phyloP scores from a whole-genome alignment of 2,113 vertebrate species.

The Daboia siamensis region DNA sequence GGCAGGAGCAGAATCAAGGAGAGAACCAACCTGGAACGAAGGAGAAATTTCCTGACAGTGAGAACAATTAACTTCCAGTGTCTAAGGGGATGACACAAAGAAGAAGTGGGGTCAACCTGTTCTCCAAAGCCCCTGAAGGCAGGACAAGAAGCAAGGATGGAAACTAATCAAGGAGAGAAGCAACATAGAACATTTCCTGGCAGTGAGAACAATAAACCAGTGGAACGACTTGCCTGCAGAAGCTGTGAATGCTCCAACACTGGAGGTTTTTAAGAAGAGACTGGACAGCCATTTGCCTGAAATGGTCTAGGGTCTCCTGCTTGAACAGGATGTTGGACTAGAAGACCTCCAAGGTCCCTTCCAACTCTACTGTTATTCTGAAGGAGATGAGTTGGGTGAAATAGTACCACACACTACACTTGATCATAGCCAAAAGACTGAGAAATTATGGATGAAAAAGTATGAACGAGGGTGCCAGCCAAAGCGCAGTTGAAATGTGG shows the following conservation, averaged over 20 bases:
- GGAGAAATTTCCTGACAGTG: background rate
- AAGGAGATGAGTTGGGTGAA: background rate
- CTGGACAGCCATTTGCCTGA: background rate
- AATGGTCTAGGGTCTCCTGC: background rate
- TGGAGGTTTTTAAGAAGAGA: background rate
- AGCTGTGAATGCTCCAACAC: rapidly evolving
- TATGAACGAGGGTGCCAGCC: background rate
- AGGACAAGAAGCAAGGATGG: background rate
- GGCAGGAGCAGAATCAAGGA: background rate
- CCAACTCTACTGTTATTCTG: background rate
- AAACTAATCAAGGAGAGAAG: background rate
- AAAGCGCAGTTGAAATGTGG: background rate
- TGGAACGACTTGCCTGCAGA: background rate
- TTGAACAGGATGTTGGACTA: background rate
- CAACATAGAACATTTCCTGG: background rate
- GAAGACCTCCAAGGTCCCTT: background rate
- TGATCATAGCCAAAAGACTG: too few species aligned
- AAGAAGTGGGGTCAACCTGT: background rate
- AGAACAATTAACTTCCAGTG: background rate
- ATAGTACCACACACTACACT: too few species aligned
- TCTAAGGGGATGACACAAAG: background rate
- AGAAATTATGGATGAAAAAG: background rate
- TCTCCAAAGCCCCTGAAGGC: background rate
- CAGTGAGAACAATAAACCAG: background rate
- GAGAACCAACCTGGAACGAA: background rate